Base-by-base conservation (phyloP, 2,888 invertebrate genomes). In the Nymphalis polychloros region DNA sequence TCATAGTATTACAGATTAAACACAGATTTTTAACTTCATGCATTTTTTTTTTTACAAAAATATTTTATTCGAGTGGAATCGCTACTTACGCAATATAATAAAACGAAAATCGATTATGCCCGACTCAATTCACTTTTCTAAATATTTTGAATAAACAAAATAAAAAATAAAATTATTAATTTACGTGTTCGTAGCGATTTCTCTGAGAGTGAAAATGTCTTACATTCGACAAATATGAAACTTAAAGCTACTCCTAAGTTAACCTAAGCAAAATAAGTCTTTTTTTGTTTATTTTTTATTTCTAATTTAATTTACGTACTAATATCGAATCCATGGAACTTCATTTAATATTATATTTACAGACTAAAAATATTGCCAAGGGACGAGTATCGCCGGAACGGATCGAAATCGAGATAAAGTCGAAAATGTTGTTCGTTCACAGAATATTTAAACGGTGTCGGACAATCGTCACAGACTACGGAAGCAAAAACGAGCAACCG, bases 321-420 rank as follows among this genome's bases (percentile, higher is more conserved):
- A 85, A 70, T 80, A 81, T 85, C 85, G 87, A 89, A 85, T 90
- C 89, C 86, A 81, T 84, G 85, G 83, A 89, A 85, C 82, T 81
- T 83, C 75, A 75, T 79, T 52, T 52, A 41, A 77, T 75, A 76
- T 67, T 73, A 73, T 76, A 72, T 77, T 75, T 75, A 77, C 72
- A 73, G 57, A 65, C 61, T 64, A 60, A 35, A 53, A 55, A 67
- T 23, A 16, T 64, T 59, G 68, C 68, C 63, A 52, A 72, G 67
- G 69, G 71, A 74, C 75, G 72, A 75, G 72, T 52, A 52, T 46
- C 49, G 52, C 59, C 19, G 31, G 46, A 52, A 20, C 16, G 7
- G 8, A 19, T 59, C 20, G 47, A 31, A 60, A 47, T 19, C 4
- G 19, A 48, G 10, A 31, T 35, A n/a, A 19, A 63, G 53, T 53